Conservation (phyloP, 2,888 invertebrate genomes). For the Scrobipalpa costella region DNA sequence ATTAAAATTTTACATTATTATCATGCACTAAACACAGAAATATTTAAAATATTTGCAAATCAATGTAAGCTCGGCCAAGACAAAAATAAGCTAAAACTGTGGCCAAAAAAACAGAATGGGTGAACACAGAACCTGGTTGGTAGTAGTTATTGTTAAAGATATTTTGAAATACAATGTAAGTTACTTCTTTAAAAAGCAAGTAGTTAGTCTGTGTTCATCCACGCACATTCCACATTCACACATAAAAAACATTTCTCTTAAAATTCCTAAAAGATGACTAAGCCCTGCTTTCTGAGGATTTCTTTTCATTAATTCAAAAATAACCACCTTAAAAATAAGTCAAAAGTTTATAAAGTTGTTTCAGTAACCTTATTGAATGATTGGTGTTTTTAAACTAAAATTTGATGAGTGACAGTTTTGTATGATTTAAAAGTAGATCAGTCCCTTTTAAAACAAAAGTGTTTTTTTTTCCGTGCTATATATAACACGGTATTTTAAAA, state of each 20-base stretch:
- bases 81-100: constrained; percentile 69
- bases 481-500: background rate
- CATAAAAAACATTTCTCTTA: constrained; percentile 51
- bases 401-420: background rate
- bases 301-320: constrained; percentile 41
- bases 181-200: background rate
- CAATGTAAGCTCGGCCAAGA: constrained; percentile 75
- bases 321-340: constrained; percentile 33
- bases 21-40: constrained; percentile 67
- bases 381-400: background rate
- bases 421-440: constrained; percentile 1
- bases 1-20: background rate
- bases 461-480: background rate
- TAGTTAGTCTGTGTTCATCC: constrained; percentile 3
- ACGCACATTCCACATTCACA: constrained; percentile 28
- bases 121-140: background rate
- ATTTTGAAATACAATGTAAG: background rate
- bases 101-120: constrained; percentile 65
- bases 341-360: background rate
- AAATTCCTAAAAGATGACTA: constrained; percentile 52
- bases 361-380: background rate
- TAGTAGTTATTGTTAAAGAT: background rate
- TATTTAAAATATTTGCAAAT: constrained; percentile 68
- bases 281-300: constrained; percentile 78
- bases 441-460: background rate